Conservation (phyloP, 1,140 invertebrate species). For the Lasioglossum albipes region DNA sequence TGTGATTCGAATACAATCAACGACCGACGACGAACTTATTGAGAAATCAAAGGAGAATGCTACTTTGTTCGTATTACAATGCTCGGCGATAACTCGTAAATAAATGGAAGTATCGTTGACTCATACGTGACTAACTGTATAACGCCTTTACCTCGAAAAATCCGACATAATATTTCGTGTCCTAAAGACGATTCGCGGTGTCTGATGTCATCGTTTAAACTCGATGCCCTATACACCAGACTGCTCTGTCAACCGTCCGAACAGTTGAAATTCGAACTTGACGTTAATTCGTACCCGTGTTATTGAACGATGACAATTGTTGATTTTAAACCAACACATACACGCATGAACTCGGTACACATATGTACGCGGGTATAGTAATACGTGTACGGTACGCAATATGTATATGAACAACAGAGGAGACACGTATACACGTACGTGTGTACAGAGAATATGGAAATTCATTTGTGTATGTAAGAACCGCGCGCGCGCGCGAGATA, state of each 20-base stretch:
- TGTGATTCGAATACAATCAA: neutral
- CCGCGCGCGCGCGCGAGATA: neutral
- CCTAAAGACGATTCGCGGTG: neutral
- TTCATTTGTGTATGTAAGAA: neutral
- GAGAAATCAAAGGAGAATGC: neutral
- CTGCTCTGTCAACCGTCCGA: neutral
- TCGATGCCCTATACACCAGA: neutral
- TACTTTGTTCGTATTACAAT: neutral
- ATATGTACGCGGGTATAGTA: neutral
- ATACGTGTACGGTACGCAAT: neutral
- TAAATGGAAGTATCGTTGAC: neutral
- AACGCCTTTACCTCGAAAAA: neutral
- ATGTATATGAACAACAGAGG: neutral
- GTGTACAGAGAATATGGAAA: neutral
- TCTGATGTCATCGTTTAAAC: constrained; percentile 36
- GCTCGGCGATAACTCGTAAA: neutral
- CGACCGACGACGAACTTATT: neutral
- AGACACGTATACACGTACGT: constrained; percentile 2
- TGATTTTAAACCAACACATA: constrained; percentile 20
- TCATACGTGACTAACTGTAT: constrained; percentile 9
- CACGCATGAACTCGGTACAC: neutral
- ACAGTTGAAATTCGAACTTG: neutral
- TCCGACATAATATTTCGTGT: neutral
- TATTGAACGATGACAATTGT: constrained; percentile 28
- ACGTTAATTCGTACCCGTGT: neutral